Evolutionary conservation across 2,113 vertebrate genomes (phyloP), one percentile per base, ranked within the genome.

Genomic region (Hemiprocne comata): DNA sequence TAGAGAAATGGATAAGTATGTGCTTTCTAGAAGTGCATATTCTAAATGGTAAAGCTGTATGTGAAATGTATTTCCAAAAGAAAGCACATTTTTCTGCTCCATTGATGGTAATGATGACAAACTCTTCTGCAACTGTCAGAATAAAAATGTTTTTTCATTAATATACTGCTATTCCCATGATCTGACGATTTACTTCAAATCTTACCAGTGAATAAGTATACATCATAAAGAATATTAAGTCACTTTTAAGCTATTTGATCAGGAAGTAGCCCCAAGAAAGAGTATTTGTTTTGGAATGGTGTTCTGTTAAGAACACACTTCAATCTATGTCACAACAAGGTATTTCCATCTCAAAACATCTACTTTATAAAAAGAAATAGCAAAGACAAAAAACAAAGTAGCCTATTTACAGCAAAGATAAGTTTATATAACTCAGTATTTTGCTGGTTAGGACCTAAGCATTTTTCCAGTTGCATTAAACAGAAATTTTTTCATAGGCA

Each of bases 21-120:
- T 1, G 3, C 5, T 67, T 89, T 84, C 7, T 40, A n/a, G 67
- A 64, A 21, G 21, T 53, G 3, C 17, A 24, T 57, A 71, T 90
- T 81, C 60, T 38, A 74, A 90, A 55, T 5, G 1, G 6, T 71
- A 86, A 75, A 5, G 8, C 10, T 40, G 13, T 40, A 50, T 53
- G 17, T 87, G 62, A 85, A 82, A 89, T 58, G 78, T 75, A 85
- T 94, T 95, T 75, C 21, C 57, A 54, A 72, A 87, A 66, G 53
- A 84, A 90, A 91, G 20, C 10, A 77, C 24, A 55, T 55, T 34
- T 85, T 94, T 85, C 91, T 89, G 57, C 61, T 87, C 53, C 44
- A 13, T n/a, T 82, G 73, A 29, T 25, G n/a, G 9, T 60, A 88
- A 90, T 65, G 31, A 75, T 48, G 34, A 77, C 53, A 87, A 90